phyloP scores from a whole-genome alignment of 2,113 vertebrate genomes.

The Excalfactoria chinensis region DNA sequence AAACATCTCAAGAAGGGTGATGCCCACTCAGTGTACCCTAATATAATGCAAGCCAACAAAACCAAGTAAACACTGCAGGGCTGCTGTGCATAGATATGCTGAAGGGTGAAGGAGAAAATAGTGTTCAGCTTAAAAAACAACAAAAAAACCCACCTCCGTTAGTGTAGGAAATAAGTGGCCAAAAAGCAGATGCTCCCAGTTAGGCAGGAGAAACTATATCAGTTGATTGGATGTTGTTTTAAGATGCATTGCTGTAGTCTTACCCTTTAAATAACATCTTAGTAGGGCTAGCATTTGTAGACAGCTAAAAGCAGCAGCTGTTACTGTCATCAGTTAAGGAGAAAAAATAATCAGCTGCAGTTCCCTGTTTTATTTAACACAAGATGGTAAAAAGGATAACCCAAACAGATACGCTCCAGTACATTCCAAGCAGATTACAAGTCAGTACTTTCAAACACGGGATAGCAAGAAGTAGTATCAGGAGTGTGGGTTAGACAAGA shows the following conservation, averaged over 20 bases:
- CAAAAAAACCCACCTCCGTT: too few species aligned
- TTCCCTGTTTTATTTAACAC: background rate
- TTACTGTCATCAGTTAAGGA: background rate
- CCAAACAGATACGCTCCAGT: background rate
- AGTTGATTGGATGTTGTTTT: background rate
- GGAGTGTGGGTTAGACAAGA: background rate
- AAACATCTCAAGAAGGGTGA: background rate
- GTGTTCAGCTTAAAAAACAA: background rate
- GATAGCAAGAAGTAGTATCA: background rate
- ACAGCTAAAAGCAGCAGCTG: background rate
- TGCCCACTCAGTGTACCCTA: background rate
- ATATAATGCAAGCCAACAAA: background rate
- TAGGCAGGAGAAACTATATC: background rate
- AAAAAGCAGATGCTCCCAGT: background rate
- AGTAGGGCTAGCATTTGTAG: background rate
- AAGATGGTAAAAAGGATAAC: background rate
- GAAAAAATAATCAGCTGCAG: background rate
- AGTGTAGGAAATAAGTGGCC: background rate
- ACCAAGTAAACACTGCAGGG: background rate
- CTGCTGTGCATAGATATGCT: background rate
- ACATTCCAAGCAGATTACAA: background rate
- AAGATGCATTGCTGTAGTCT: background rate
- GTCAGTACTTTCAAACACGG: background rate
- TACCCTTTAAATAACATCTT: background rate
- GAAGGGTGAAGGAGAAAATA: background rate